phyloP scores from a whole-genome alignment of 2,888 invertebrate species.

The Mantis religiosa region DNA sequence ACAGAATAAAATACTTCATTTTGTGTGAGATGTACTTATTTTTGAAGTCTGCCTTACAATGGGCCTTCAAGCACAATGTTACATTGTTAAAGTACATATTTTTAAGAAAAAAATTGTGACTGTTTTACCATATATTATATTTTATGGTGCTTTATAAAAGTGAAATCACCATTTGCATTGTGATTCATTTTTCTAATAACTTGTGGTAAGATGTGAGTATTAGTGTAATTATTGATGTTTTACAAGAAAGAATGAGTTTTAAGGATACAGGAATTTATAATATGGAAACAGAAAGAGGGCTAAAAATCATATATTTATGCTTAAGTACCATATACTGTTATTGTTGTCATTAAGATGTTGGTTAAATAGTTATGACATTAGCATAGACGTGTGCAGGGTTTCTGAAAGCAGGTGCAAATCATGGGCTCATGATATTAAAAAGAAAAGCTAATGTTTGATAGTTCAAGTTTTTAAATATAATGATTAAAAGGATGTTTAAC shows the following conservation, averaged over 20 bases:
- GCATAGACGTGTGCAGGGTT: no score
- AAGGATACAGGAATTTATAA: background rate
- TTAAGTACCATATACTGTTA: background rate
- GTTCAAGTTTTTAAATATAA: no score
- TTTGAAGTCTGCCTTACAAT: background rate
- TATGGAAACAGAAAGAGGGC: background rate
- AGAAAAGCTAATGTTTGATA: no score
- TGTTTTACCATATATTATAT: background rate
- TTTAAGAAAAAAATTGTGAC: background rate
- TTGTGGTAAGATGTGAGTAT: background rate
- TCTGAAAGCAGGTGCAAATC: no score
- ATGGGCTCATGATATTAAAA: no score
- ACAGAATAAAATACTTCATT: background rate
- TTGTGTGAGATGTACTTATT: background rate
- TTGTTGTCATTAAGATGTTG: background rate
- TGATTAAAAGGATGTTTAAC: no score
- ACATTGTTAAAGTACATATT: background rate
- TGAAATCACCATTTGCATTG: background rate
- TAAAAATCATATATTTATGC: background rate
- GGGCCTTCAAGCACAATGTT: background rate
- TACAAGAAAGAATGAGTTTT: background rate
- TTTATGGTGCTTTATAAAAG: background rate
- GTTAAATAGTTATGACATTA: background rate
- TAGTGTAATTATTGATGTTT: background rate
- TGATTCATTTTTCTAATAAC: background rate